A percentile compares a stretch with the other conserved stretches of the same genome.
These are phyloP conservation scores for Anticlea derivata DNA, from an alignment of 2,888 invertebrate genomes.

Conservation along the genomic window DNA sequence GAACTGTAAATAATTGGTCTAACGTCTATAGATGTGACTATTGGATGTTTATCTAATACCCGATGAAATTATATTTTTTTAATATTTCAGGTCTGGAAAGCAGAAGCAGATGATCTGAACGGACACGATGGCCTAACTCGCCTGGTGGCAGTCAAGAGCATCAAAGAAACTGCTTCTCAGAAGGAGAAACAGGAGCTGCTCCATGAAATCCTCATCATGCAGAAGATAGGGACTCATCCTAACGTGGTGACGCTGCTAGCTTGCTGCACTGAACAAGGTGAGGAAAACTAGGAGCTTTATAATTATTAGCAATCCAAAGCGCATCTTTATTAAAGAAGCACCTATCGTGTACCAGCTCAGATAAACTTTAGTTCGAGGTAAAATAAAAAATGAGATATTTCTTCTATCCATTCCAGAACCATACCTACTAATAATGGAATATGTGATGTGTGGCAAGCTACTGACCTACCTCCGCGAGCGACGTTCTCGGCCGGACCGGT, in stretches of 20 bases:
- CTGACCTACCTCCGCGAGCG: slow-evolving; percentile 88
- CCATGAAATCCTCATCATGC: slow-evolving; percentile 90
- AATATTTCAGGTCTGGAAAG: slow-evolving; percentile 89
- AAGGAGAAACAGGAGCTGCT: slow-evolving; percentile 90
- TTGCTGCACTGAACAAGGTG: slow-evolving; percentile 93
- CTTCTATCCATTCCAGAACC: slow-evolving; percentile 89
- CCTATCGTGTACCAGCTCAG: no score
- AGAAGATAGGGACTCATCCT: slow-evolving; percentile 91
- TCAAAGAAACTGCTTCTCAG: slow-evolving; percentile 90
- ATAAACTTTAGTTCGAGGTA: no score
- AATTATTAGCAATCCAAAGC: no score
- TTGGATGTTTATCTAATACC: no score
- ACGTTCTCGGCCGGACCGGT: slow-evolving; percentile 82
- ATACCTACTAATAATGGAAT: slow-evolving; percentile 92
- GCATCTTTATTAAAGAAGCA: no score
- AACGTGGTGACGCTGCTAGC: slow-evolving; percentile 92
- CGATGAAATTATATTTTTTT: neutral
- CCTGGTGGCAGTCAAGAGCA: slow-evolving; percentile 93
- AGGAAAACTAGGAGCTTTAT: slow-evolving; percentile 23
- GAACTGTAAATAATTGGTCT: no score
- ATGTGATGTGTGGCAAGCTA: slow-evolving; percentile 92
- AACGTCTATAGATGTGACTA: no score
- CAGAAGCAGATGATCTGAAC: slow-evolving; percentile 91
- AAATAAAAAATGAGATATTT: no score
- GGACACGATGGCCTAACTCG: slow-evolving; percentile 90